Evolutionary conservation across 2,888 invertebrate genomes (phyloP), one percentile per base, ranked within the genome.

Genomic region (Leptinotarsa haldemani): DNA sequence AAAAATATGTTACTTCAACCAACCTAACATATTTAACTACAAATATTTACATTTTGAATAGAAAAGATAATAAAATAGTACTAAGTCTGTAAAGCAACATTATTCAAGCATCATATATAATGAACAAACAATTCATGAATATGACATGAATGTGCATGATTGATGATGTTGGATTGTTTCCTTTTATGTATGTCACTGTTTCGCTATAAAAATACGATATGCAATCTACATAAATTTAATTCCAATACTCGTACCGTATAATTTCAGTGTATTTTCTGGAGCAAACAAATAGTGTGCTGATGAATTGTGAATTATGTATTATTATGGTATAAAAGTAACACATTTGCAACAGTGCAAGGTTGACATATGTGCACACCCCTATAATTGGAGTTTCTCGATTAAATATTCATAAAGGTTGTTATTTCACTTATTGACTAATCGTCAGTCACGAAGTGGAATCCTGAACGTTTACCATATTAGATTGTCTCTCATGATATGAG

Each of bases 181-280:
- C 61, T 61, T 61, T n/a, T 61, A 61, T 61, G 61, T 30, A 61
- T 30, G 30, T 61, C 40, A 30, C 61, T 40, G 30, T 25, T 40
- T 40, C 40, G 61, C 56, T 22, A 22, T 25, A 15, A 61, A 61
- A 61, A 61, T 56, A 22, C 22, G 22, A 56, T 56, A 61, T 40
- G n/a, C 61, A 61, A 61, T 61, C 40, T 61, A 40, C 61, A 61
- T 61, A 61, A 61, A 61, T 61, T 61, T 61, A 16, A 30, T n/a
- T 61, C n/a, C 61, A 16, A 61, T 56, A 56, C 15, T 56, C 56
- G 56, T 40, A 40, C 30, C n/a, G 3, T 61, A 61, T 61, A 61
- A 61, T 61, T 61, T 40, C 40, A 61, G 16, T 61, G 61, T 61
- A 40, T 61, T 61, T 58, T 61, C 61, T 61, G n/a, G 61, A 61